Evolutionary conservation across 2,888 invertebrate species (phyloP), one percentile per base, ranked within the genome.

Genomic region (Nephrotoma appendiculata): DNA sequence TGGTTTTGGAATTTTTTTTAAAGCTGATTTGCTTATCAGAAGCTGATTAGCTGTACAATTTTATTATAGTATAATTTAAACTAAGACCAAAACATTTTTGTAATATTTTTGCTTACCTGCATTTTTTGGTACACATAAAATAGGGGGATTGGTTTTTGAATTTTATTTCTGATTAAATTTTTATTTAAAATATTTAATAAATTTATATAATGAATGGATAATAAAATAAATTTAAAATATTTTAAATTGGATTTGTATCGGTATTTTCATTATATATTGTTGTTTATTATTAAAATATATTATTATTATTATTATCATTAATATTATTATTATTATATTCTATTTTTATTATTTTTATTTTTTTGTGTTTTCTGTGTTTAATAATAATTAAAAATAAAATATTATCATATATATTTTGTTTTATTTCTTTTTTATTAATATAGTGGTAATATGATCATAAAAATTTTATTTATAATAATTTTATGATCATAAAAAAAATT

Each of bases 401-500:
- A 71, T 71, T 71, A 71, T 31, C 31, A 71, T 52, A 9, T 31
- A 4, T 52, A 31, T 52, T 52, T 52, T 71, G 19, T 71, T 71
- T 71, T 42, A 48, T 84, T 84, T 42, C 6, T 42, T 42, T 31
- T 84, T n/a, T 15, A 48, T 84, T 84, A 84, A 84, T 84, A 84
- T 84, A 84, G 7, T 71, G 71, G 71, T 84, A 84, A 84, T 41
- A 84, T 84, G 84, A 84, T 84, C 84, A 84, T 42, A 84, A 42
- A 84, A 42, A 84, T 84, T 84, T 84, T 84, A 42, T 84, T 84
- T 15, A 84, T 42, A 84, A 84, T 84, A 84, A 84, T 15, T 84
- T 42, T 84, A 84, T 42, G 43, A 84, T 84, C 41, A 84, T 84
- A 42, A 84, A 42, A 43, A 84, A 42, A 41, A 84, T 84, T 42